Evolutionary conservation across 1,140 invertebrate species (phyloP).

Genomic region (Plodia interpunctella): DNA sequence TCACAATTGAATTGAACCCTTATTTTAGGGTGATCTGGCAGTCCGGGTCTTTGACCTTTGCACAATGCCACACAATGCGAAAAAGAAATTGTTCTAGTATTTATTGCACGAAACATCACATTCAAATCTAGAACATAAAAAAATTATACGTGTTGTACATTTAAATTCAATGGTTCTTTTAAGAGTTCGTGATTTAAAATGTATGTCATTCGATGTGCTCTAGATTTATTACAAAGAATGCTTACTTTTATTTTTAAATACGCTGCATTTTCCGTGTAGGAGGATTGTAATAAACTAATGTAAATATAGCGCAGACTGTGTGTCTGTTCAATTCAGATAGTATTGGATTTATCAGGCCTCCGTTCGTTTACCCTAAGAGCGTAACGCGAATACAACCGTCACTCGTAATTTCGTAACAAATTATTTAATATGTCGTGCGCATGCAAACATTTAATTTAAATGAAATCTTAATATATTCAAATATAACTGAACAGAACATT

Average conservation of each 20-base stretch:
- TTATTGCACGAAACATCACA: neutral
- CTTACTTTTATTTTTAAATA: neutral
- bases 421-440: neutral
- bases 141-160: neutral
- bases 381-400: neutral
- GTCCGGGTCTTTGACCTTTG: neutral
- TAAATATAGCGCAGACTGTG: constrained; percentile 1
- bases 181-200: neutral
- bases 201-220: neutral
- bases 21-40: neutral
- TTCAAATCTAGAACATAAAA: too few species aligned
- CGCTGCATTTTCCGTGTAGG: neutral
- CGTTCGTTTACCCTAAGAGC: neutral
- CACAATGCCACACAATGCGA: neutral
- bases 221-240: neutral
- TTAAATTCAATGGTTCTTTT: neutral
- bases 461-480: too few species aligned
- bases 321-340: constrained; percentile 5
- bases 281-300: neutral
- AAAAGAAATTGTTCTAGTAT: neutral
- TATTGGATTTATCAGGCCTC: neutral
- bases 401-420: neutral
- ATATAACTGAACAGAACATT: too few species aligned
- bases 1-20: neutral
- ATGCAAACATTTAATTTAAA: too few species aligned